Conservation (phyloP, 92 coral and sea anemone species). For the Actinostola sp. region DNA sequence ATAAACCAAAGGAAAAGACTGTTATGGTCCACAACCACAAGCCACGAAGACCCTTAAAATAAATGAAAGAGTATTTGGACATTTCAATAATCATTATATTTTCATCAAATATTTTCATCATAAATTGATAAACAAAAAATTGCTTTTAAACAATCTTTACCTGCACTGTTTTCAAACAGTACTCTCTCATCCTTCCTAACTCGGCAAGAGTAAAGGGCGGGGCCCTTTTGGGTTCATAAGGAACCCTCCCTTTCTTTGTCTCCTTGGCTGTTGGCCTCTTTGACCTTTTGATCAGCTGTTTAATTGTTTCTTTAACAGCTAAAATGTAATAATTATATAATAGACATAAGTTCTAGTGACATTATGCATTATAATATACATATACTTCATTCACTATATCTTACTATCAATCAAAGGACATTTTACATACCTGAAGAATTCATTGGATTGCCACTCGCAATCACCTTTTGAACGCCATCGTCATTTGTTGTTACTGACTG, state of each 20-base stretch:
- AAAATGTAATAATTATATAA: not conserved
- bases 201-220: conserved; percentile 38
- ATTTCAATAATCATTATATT: no score
- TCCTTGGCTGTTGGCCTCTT: conserved; percentile 19
- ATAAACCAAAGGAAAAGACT: conserved; percentile 50
- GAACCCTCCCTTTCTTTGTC: conserved; percentile 26
- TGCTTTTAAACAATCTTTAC: conserved; percentile 5
- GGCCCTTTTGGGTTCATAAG: conserved; percentile 52
- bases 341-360: no score
- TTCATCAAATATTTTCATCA: not conserved
- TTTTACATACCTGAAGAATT: conserved; percentile 31
- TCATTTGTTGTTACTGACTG: conserved; percentile 1
- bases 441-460: conserved; percentile 58
- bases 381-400: no score
- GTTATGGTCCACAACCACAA: conserved; percentile 61
- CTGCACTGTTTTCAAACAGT: conserved; percentile 49
- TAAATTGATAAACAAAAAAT: not conserved
- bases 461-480: not conserved
- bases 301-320: conserved; percentile 41
- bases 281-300: conserved; percentile 42
- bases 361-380: no score
- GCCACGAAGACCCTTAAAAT: conserved; percentile 50
- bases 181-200: conserved; percentile 25
- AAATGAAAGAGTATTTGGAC: no score
- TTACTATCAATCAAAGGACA: no score